Conservation (phyloP, 2,797 vertebrate species). For the Galago senegalensis region DNA sequence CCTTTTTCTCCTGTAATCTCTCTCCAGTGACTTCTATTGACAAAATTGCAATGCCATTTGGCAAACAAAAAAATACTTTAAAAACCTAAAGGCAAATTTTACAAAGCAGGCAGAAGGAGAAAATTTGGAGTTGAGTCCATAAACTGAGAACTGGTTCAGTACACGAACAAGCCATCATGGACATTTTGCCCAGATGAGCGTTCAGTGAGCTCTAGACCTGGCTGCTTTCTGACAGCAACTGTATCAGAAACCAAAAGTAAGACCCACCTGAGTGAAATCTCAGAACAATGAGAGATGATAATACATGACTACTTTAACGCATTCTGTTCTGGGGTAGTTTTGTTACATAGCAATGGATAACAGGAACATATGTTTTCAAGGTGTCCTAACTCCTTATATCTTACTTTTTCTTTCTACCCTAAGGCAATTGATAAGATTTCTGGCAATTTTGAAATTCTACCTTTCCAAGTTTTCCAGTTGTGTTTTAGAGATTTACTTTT, state of each 20-base stretch:
- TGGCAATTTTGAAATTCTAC: background rate
- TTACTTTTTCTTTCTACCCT: background rate
- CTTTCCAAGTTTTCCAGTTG: background rate
- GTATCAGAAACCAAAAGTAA: background rate
- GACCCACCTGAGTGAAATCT: background rate
- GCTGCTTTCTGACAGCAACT: background rate
- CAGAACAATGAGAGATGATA: background rate
- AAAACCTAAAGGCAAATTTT: background rate
- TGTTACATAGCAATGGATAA: background rate
- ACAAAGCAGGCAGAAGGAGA: background rate
- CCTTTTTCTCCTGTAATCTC: background rate
- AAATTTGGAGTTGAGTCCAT: background rate
- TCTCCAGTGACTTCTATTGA: background rate
- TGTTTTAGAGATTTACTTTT: conserved; percentile 30
- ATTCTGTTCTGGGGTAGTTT: background rate
- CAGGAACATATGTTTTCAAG: background rate
- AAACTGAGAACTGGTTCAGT: background rate
- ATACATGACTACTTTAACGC: background rate
- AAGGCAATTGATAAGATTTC: background rate
- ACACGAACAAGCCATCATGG: background rate
- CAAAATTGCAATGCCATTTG: background rate
- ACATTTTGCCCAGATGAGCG: background rate
- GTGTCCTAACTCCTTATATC: background rate
- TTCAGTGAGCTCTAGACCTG: background rate
- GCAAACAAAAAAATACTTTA: background rate